Conservation (phyloP, 2,113 vertebrate genomes). For the Lophura nycthemera region DNA sequence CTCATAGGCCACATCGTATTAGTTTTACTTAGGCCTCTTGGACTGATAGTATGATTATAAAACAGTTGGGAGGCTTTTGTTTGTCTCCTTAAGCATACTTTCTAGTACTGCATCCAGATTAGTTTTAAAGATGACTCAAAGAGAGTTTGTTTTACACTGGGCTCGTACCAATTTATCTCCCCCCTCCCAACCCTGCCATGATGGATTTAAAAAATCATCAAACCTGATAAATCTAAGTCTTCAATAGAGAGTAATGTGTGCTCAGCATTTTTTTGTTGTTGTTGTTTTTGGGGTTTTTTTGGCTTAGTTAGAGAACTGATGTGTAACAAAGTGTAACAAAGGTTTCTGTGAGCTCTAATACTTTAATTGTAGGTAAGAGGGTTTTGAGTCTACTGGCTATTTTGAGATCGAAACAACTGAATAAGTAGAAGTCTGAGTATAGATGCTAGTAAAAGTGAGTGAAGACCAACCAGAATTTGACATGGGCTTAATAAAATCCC, state of each 20-base stretch:
- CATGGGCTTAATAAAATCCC: neutral
- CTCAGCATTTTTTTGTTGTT: slow-evolving; percentile 1
- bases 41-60: neutral
- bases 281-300: neutral
- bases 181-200: neutral
- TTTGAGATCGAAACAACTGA: slow-evolving; percentile 29
- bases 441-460: neutral
- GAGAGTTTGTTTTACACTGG: neutral
- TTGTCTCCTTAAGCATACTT: neutral
- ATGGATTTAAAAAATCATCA: slow-evolving; percentile 41
- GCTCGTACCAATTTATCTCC: neutral
- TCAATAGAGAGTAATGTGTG: neutral
- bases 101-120: neutral
- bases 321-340: neutral
- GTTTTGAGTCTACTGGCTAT: slow-evolving; percentile 7
- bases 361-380: slow-evolving; percentile 39
- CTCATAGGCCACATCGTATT: neutral
- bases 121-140: slow-evolving; percentile 45
- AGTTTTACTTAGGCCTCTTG: slow-evolving; percentile 5
- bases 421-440: neutral
- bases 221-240: neutral
- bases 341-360: slow-evolving; percentile 18
- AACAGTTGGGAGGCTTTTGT: slow-evolving; percentile 3
- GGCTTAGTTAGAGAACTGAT: neutral
- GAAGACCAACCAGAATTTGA: neutral